Percentiles rank a stretch among this genome's conserved stretches.
Evolutionary conservation across 2,888 invertebrate species (phyloP).

Genomic region (Calliopum simillimum): DNA sequence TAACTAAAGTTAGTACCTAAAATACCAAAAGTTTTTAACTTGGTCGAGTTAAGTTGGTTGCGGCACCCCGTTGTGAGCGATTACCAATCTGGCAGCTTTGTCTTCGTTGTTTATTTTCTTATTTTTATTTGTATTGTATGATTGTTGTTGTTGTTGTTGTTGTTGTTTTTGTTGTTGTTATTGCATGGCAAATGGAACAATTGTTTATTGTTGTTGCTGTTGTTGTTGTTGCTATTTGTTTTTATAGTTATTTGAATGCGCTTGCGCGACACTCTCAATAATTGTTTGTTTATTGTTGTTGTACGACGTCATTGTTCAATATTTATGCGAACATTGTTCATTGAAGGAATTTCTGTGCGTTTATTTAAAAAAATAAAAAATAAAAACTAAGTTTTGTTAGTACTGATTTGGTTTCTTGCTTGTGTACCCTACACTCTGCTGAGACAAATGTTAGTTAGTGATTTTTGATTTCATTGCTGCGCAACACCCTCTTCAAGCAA

Average conservation of each 20-base stretch:
- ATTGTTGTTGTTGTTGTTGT: constrained; percentile 37
- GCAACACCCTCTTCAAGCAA: too few species aligned
- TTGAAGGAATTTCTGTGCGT: constrained; percentile 35
- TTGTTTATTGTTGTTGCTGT: constrained; percentile 19
- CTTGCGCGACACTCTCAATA: constrained; percentile 51
- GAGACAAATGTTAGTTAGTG: too few species aligned
- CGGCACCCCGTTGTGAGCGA: constrained; percentile 52
- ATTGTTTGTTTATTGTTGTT: constrained; percentile 63
- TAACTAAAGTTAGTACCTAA: too few species aligned
- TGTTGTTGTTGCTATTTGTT: constrained; percentile 36
- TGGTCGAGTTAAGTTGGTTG: constrained; percentile 38
- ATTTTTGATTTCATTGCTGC: too few species aligned
- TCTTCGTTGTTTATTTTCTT: constrained; percentile 34
- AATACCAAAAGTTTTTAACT: too few species aligned
- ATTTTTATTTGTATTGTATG: too few species aligned
- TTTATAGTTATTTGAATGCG: constrained; percentile 37
- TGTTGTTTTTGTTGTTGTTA: constrained; percentile 23
- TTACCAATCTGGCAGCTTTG: constrained; percentile 47
- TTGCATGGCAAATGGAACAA: background rate
- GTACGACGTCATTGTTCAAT: constrained; percentile 39
- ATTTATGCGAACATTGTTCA: constrained; percentile 41
- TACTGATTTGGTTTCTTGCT: background rate
- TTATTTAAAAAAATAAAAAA: background rate
- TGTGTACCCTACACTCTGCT: background rate
- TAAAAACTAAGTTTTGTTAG: too few species aligned